Conservation (phyloP, 1,140 invertebrate species). For the Monomorium pharaonis region DNA sequence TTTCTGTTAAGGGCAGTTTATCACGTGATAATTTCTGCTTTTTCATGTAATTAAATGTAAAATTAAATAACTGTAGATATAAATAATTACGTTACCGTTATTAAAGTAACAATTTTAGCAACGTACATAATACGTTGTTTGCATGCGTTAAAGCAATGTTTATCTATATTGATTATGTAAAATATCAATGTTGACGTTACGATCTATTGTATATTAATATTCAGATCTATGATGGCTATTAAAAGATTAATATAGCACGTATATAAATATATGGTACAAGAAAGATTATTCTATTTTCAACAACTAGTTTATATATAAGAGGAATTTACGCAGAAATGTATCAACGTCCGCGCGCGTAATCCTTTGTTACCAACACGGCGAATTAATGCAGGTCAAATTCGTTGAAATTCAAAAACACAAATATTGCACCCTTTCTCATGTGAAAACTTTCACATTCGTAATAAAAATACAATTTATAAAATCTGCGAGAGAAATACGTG, state of each 20-base stretch:
- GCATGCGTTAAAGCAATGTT: background rate
- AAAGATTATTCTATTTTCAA: background rate
- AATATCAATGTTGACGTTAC: background rate
- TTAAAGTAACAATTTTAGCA: background rate
- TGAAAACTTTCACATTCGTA: background rate
- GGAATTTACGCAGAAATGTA: background rate
- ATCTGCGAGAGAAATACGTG: background rate
- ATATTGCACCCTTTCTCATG: background rate
- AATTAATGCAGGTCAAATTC: background rate
- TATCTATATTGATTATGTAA: background rate
- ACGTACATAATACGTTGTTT: background rate
- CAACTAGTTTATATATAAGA: background rate
- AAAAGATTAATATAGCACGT: background rate
- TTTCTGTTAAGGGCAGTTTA: background rate
- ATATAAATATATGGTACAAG: background rate
- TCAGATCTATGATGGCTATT: background rate
- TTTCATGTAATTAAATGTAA: background rate
- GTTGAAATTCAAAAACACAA: background rate
- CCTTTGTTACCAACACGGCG: background rate
- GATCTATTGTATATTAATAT: background rate
- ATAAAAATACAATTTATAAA: background rate
- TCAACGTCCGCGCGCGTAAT: background rate
- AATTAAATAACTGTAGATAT: background rate
- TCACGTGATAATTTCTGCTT: too few relatives aligned
- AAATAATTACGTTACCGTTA: background rate